phyloP scores from a whole-genome alignment of 2,113 vertebrate species.

The Pachypanchax playfairii region DNA sequence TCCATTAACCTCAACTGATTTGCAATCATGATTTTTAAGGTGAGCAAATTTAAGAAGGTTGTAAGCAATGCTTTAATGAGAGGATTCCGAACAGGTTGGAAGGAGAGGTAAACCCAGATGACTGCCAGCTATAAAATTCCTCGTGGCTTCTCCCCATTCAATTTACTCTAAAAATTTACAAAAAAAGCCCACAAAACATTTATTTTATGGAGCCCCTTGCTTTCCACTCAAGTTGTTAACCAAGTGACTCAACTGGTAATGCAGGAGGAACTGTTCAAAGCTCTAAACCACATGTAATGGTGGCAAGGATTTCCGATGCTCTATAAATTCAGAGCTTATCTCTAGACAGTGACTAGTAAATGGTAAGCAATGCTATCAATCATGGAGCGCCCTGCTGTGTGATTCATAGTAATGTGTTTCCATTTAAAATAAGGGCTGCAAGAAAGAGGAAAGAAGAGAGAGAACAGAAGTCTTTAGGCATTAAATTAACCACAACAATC shows the following conservation, averaged over 20 bases:
- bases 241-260: conserved; percentile 31
- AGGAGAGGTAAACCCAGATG: conserved; percentile 26
- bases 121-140: conserved; percentile 27
- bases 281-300: conserved; percentile 70
- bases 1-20: conserved; percentile 30
- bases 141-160: background rate
- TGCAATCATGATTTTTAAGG: conserved; percentile 27
- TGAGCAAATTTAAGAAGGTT: conserved; percentile 18
- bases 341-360: conserved; percentile 79
- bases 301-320: conserved; percentile 70
- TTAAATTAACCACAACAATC: conserved; percentile 73
- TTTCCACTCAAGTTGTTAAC: conserved; percentile 51
- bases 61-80: conserved; percentile 36
- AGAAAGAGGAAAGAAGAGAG: conserved; percentile 45
- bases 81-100: conserved; percentile 29
- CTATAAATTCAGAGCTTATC: conserved; percentile 77
- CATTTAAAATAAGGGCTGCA: conserved; percentile 71
- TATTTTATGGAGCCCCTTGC: conserved; percentile 43
- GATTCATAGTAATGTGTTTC: conserved; percentile 81
- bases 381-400: conserved; percentile 73
- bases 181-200: conserved; percentile 25
- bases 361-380: conserved; percentile 79
- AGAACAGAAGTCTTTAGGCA: conserved; percentile 63
- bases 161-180: conserved; percentile 29
- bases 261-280: conserved; percentile 36